Evolutionary conservation across 2,888 invertebrate species (phyloP).

Genomic region (Heliconius aoede): DNA sequence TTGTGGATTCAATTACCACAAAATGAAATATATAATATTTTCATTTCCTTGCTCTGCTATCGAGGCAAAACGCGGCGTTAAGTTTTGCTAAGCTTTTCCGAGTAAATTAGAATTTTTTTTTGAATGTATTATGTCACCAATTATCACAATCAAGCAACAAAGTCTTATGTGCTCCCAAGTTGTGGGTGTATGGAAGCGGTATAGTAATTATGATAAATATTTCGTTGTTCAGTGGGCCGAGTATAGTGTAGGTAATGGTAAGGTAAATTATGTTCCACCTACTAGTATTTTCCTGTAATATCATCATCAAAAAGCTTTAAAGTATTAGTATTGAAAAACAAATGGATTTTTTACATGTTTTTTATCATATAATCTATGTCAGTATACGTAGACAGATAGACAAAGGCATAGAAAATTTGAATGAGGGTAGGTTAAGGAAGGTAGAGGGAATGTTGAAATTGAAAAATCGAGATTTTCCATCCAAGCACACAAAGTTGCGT

Average conservation of each 20-base stretch:
- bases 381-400: no score
- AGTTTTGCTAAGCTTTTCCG: conserved; percentile 7
- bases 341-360: no score
- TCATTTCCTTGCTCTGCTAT: no score
- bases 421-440: no score
- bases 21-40: no score
- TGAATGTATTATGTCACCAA: conserved; percentile 41
- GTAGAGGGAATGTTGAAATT: no score
- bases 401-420: no score
- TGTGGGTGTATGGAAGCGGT: conserved; percentile 10
- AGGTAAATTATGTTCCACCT: conserved; percentile 2
- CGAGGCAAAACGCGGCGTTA: no score
- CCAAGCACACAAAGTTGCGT: no score
- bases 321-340: neutral
- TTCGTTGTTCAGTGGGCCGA: conserved; percentile 25
- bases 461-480: no score
- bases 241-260: conserved; percentile 10
- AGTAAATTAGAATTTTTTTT: conserved; percentile 25
- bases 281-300: neutral
- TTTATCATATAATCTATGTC: no score
- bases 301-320: neutral
- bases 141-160: conserved; percentile 39
- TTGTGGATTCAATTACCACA: no score
- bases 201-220: conserved; percentile 26
- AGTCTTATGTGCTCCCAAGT: conserved; percentile 23